Evolutionary conservation across 2,113 vertebrate genomes (phyloP).

Genomic region (Phrynocephalus versicolor): DNA sequence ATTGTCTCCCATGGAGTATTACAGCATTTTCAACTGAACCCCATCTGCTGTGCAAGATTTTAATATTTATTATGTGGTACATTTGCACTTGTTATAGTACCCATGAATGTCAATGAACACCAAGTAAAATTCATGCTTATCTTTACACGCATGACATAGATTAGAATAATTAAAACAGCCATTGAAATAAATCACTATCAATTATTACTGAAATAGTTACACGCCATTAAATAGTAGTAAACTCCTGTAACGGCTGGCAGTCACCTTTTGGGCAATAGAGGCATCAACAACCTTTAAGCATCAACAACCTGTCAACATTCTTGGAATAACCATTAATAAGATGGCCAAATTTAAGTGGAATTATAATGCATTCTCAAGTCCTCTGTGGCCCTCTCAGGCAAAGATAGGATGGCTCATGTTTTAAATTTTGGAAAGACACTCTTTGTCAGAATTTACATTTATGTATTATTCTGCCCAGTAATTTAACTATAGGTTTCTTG

Average conservation of each 20-base stretch:
- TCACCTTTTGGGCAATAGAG: not conserved
- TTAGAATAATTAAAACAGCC: conserved; percentile 42
- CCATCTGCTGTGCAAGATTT: rapidly evolving
- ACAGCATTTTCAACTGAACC: not conserved
- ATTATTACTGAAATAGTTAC: conserved; percentile 41
- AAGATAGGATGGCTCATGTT: no score
- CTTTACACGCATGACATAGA: conserved; percentile 32
- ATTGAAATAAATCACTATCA: conserved; percentile 33
- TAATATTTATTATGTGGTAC: conserved; percentile 22
- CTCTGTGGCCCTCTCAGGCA: not conserved
- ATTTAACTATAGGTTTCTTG: not conserved
- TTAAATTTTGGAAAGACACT: not conserved
- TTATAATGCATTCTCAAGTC: not conserved
- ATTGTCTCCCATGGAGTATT: conserved; percentile 21
- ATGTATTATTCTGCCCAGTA: not conserved
- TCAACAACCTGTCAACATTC: not conserved
- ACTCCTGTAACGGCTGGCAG: not conserved
- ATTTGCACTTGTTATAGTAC: not conserved
- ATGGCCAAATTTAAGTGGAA: not conserved
- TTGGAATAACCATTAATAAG: not conserved
- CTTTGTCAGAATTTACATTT: not conserved
- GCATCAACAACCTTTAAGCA: rapidly evolving
- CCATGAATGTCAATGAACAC: not conserved
- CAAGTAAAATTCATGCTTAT: not conserved
- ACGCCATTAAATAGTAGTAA: not conserved